phyloP scores from a whole-genome alignment of 2,888 invertebrate genomes.

The Ceraclea dissimilis region DNA sequence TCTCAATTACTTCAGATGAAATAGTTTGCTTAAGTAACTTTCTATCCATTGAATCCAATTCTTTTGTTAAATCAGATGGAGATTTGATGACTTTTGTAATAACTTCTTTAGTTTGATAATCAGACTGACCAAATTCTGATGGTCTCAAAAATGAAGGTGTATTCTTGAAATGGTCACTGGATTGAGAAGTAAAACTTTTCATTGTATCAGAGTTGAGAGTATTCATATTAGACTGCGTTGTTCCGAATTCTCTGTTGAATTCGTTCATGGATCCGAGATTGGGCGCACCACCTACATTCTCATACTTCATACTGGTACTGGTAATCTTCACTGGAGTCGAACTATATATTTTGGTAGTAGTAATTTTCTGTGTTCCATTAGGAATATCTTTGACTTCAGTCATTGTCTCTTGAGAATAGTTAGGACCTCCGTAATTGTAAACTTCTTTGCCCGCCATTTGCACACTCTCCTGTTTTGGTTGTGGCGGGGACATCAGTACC shows the following conservation, averaged over 20 bases:
- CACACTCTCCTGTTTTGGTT: slow-evolving; percentile 22
- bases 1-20: slow-evolving; percentile 61
- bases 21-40: slow-evolving; percentile 60
- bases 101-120: slow-evolving; percentile 35
- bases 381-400: slow-evolving; percentile 50
- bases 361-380: slow-evolving; percentile 49
- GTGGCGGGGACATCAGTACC: slow-evolving; percentile 37
- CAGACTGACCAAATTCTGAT: slow-evolving; percentile 43
- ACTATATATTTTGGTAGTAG: slow-evolving; percentile 50
- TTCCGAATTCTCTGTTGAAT: slow-evolving; percentile 45
- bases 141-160: slow-evolving; percentile 42
- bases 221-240: slow-evolving; percentile 36
- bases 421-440: slow-evolving; percentile 40
- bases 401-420: slow-evolving; percentile 44
- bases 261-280: slow-evolving; percentile 48
- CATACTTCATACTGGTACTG: slow-evolving; percentile 45
- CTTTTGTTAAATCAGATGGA: slow-evolving; percentile 39
- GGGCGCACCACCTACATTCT: slow-evolving; percentile 24
- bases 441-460: slow-evolving; percentile 37
- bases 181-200: slow-evolving; percentile 27
- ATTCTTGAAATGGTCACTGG: slow-evolving; percentile 8
- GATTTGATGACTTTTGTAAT: slow-evolving; percentile 35
- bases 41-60: slow-evolving; percentile 54
- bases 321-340: slow-evolving; percentile 49
- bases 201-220: slow-evolving; percentile 39